Evolutionary conservation across 2,888 invertebrate genomes (phyloP).

Genomic region (Lasioglossum villosulum): DNA sequence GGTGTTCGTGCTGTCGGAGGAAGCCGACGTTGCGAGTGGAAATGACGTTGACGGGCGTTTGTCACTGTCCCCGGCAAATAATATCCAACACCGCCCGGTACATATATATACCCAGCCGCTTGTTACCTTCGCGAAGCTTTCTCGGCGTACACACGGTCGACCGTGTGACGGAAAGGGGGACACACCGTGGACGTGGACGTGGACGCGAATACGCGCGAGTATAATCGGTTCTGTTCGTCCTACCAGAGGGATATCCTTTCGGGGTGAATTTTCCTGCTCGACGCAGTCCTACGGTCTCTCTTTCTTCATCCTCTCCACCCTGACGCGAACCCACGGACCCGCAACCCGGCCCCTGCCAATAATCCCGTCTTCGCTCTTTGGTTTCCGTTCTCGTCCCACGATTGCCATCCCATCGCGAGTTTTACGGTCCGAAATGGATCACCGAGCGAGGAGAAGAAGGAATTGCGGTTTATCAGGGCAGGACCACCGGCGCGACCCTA

Average conservation of each 20-base stretch:
- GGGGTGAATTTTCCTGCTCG: constrained; percentile 82
- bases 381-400: constrained; percentile 16
- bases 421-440: constrained; percentile 15
- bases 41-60: constrained; percentile 83
- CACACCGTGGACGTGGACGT: background rate
- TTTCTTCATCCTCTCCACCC: background rate
- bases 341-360: background rate
- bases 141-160: constrained; percentile 52
- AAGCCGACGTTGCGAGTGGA: constrained; percentile 77
- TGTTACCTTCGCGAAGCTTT: constrained; percentile 64
- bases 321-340: background rate
- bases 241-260: constrained; percentile 77
- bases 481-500: background rate
- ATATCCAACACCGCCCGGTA: constrained; percentile 79
- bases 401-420: constrained; percentile 23
- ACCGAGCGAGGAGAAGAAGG: constrained; percentile 5
- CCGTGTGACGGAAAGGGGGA: constrained; percentile 45
- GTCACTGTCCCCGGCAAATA: constrained; percentile 84
- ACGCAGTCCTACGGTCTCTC: constrained; percentile 49
- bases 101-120: constrained; percentile 52
- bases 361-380: constrained; percentile 70
- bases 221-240: constrained; percentile 28
- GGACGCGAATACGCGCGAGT: constrained; percentile 9
- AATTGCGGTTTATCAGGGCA: constrained; percentile 18
- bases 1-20: constrained; percentile 56